These are phyloP conservation scores for Pyrgus malvae DNA, from an alignment of 2,888 invertebrate genomes.

Conservation along the genomic window DNA sequence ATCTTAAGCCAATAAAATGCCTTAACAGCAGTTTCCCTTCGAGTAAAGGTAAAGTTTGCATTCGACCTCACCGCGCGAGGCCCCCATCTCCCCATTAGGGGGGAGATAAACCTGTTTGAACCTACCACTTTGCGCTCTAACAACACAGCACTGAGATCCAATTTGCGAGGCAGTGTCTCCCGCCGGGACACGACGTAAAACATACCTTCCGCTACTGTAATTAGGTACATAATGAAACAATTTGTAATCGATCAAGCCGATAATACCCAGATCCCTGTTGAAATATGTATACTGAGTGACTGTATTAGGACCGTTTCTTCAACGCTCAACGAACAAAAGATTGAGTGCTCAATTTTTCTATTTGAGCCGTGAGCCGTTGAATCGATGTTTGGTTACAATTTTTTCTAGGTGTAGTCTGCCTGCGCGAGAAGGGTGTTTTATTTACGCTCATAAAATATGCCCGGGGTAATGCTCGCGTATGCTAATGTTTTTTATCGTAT, in stretches of 20 bases:
- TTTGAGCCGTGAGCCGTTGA: constrained; percentile 18
- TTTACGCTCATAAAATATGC: constrained; percentile 58
- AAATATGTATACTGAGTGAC: constrained; percentile 43
- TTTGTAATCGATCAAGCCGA: constrained; percentile 57
- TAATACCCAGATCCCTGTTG: constrained; percentile 36
- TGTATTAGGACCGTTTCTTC: constrained; percentile 38
- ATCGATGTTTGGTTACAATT: constrained; percentile 20
- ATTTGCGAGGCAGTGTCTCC: constrained; percentile 38
- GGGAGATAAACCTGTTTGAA: constrained; percentile 12
- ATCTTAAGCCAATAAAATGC: constrained; percentile 56
- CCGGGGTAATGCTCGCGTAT: constrained; percentile 44
- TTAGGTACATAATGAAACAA: constrained; percentile 63
- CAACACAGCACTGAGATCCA: constrained; percentile 44
- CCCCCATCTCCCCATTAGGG: neutral
- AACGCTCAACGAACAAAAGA: constrained; percentile 31
- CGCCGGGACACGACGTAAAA: constrained; percentile 45
- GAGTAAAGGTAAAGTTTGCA: constrained; percentile 54
- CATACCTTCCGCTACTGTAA: constrained; percentile 56
- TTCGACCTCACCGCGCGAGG: constrained; percentile 48
- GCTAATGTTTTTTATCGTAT: constrained; percentile 54
- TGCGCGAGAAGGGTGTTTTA: constrained; percentile 45
- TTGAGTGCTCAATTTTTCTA: constrained; percentile 31
- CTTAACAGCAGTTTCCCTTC: constrained; percentile 48
- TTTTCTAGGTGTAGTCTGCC: constrained; percentile 37
- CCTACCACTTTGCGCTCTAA: constrained; percentile 42